phyloP scores from a whole-genome alignment of 2,113 vertebrate genomes.

The Grus americana region DNA sequence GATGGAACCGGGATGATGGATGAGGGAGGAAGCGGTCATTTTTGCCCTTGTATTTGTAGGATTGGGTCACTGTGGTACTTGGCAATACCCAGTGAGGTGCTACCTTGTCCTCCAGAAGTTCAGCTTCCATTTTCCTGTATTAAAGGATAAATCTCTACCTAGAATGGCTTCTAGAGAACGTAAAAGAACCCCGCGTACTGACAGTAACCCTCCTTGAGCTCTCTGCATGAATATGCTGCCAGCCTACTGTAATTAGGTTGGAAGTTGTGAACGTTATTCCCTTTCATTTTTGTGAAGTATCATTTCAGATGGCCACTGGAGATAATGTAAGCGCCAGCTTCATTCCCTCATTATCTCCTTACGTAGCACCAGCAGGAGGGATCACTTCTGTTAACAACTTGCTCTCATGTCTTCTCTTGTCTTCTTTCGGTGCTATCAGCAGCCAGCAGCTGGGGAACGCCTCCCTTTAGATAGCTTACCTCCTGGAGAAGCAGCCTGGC shows the following conservation, averaged over 20 bases:
- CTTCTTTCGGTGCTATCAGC: neutral
- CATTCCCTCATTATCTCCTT: neutral
- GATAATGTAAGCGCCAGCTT: neutral
- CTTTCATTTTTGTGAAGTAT: neutral
- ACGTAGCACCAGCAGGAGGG: neutral
- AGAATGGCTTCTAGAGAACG: neutral
- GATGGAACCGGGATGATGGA: neutral
- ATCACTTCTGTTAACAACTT: neutral
- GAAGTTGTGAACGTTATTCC: neutral
- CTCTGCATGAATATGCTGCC: neutral
- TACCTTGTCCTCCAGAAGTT: neutral
- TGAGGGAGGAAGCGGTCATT: neutral
- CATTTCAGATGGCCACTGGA: neutral
- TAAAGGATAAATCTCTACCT: neutral
- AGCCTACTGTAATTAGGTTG: neutral
- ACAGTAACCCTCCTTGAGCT: neutral
- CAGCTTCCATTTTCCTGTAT: neutral
- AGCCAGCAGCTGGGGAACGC: slow-evolving; percentile 6
- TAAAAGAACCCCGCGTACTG: fast-evolving
- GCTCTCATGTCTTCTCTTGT: neutral
- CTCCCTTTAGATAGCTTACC: neutral
- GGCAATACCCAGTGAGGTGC: neutral
- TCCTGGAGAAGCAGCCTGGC: fast-evolving
- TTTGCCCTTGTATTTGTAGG: neutral
- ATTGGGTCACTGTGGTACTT: neutral